These are phyloP conservation scores for Drosophila nikananu DNA, from an alignment of 1,140 invertebrate species.

Conservation along the genomic window DNA sequence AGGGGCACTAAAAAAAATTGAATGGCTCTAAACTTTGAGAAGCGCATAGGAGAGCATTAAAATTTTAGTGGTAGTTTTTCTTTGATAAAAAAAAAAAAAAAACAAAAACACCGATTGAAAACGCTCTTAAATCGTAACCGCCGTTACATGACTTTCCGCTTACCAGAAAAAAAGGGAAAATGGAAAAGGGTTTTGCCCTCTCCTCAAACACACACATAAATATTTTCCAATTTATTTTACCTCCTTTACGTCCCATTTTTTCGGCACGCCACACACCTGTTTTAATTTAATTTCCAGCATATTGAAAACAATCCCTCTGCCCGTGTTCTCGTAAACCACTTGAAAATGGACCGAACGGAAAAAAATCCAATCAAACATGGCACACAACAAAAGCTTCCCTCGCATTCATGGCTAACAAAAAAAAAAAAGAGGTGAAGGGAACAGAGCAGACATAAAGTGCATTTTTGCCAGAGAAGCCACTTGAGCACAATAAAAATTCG, in stretches of 20 bases:
- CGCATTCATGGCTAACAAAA: constrained; percentile 23
- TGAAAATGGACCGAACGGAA: constrained; percentile 26
- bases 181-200: constrained; percentile 1
- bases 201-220: neutral
- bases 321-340: constrained; percentile 19
- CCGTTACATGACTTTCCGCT: constrained; percentile 35
- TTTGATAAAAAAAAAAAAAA: too few species aligned
- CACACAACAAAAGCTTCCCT: constrained; percentile 50
- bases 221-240: constrained; percentile 41
- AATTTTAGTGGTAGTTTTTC: constrained; percentile 30
- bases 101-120: constrained; percentile 19
- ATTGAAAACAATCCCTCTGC: constrained; percentile 49
- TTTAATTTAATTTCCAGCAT: constrained; percentile 73
- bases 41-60: constrained; percentile 35
- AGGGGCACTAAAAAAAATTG: constrained; percentile 34
- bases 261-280: constrained; percentile 46
- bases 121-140: constrained; percentile 31
- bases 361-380: constrained; percentile 61
- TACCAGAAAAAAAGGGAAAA: neutral
- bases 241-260: constrained; percentile 6
- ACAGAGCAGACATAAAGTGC: constrained; percentile 26
- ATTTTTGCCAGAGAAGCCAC: constrained; percentile 37
- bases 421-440: constrained; percentile 4
- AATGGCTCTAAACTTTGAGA: constrained; percentile 38
- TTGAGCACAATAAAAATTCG: constrained; percentile 59